Evolutionary conservation across 2,113 vertebrate genomes (phyloP), one percentile per base, ranked within the genome.

Genomic region (Merops nubicus): DNA sequence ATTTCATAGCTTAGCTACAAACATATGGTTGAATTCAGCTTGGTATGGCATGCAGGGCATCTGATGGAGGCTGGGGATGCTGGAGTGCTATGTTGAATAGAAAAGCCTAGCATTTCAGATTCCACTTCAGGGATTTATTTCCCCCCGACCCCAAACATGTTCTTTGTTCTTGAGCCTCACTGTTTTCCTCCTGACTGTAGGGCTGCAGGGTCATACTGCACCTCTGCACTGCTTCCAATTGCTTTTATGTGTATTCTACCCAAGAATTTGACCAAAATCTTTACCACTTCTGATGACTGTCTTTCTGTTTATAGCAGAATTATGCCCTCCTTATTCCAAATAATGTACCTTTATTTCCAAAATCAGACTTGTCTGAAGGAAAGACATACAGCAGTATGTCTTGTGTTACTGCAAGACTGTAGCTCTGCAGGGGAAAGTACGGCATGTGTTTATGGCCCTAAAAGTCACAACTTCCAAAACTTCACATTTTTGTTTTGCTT

Each of bases 1-100:
- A 72, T 95, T 91, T 95, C 86, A 42, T 91, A 92, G 86, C 81
- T 80, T 85, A 87, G 94, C 83, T 95, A 63, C 90, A 96, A 96
- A 90, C 90, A 96, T 93, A 97, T 91, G 90, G 89, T 69, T 0
- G 28, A 80, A 85, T 76, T 94, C 74, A 91, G 86, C 82, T 60
- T 91, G 72, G 76, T 91, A 85, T 74, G 93, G 86, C 68, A 87
- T 38, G 94, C 85, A 68, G 92, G 95, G 91, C 83, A 91, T 92
- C 76, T 82, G 68, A 69, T 92, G 48, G 76, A 85, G 63, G 48
- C 82, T 90, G 83, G n/a, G 51, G 78, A 93, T 96, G 77, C 84
- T 91, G 53, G 29, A 83, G 76, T 12, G 33, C 62, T 92, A 29
- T 43, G 78, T 47, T 87, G 68, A 88, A 63, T 40, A 83, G 79